phyloP scores from a whole-genome alignment of 2,113 vertebrate genomes.

The Oceanodroma tethys region DNA sequence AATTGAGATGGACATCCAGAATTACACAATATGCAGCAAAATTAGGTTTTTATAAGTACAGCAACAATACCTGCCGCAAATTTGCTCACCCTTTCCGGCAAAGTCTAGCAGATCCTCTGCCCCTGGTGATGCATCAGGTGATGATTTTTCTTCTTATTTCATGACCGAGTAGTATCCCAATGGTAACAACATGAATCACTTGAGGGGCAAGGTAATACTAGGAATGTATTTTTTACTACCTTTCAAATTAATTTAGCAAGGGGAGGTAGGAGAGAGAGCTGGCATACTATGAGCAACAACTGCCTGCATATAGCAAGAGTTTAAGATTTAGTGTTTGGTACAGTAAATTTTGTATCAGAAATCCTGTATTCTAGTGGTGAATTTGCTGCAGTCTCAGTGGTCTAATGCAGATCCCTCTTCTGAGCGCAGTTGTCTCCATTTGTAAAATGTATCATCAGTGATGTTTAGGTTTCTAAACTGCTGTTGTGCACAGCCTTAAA shows the following conservation, averaged over 20 bases:
- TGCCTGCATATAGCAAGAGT: neutral
- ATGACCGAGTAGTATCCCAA: neutral
- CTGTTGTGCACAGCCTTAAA: neutral
- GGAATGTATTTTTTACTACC: neutral
- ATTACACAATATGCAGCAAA: neutral
- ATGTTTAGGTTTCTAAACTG: neutral
- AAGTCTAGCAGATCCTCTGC: neutral
- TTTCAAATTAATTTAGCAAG: neutral
- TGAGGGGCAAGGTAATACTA: neutral
- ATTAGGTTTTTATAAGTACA: neutral
- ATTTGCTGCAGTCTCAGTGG: neutral
- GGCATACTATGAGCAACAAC: neutral
- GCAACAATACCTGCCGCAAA: neutral
- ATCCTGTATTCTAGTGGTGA: conserved; percentile 26
- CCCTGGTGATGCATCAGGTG: neutral
- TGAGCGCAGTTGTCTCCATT: neutral
- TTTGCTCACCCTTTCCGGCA: neutral
- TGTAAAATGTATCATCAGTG: neutral
- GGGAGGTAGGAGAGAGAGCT: neutral
- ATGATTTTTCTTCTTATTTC: neutral
- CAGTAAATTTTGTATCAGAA: neutral
- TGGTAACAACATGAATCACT: neutral
- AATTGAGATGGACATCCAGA: neutral
- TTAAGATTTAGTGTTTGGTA: neutral
- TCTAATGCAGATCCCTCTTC: neutral